Evolutionary conservation across 2,888 invertebrate genomes (phyloP).

Genomic region (Bhutanitis thaidina): DNA sequence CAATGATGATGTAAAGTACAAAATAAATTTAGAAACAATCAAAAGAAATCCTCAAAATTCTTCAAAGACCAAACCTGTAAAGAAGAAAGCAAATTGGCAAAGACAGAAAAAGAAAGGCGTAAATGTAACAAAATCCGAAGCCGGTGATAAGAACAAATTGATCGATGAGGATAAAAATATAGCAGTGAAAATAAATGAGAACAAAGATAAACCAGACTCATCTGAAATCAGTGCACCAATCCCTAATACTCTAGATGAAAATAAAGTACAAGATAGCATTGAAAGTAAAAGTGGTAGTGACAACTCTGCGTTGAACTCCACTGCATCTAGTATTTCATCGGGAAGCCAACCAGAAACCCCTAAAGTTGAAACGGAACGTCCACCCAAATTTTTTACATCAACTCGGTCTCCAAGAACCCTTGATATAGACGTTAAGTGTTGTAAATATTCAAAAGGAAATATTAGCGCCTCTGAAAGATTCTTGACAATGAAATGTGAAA

Average conservation of each 20-base stretch:
- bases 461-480: slow-evolving; percentile 68
- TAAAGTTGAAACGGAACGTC: slow-evolving; percentile 63
- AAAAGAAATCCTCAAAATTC: slow-evolving; percentile 38
- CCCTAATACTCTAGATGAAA: slow-evolving; percentile 19
- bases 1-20: slow-evolving; percentile 59
- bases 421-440: slow-evolving; percentile 71
- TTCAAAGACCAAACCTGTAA: slow-evolving; percentile 14
- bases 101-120: slow-evolving; percentile 27
- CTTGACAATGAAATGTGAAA: slow-evolving; percentile 61
- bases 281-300: slow-evolving; percentile 18
- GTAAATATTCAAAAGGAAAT: slow-evolving; percentile 70
- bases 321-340: slow-evolving; percentile 15
- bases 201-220: slow-evolving; percentile 24
- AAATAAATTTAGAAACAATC: slow-evolving; percentile 56
- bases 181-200: slow-evolving; percentile 19
- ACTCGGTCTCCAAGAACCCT: slow-evolving; percentile 63
- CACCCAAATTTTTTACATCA: slow-evolving; percentile 72
- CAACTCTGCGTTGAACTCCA: slow-evolving; percentile 6
- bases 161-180: slow-evolving; percentile 24
- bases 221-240: slow-evolving; percentile 15
- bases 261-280: slow-evolving; percentile 24
- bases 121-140: slow-evolving; percentile 21
- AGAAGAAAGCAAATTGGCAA: slow-evolving; percentile 27
- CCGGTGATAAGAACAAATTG: slow-evolving; percentile 21
- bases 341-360: slow-evolving; percentile 42